Conservation (phyloP, 2,113 vertebrate species). For the Gopherus flavomarginatus region DNA sequence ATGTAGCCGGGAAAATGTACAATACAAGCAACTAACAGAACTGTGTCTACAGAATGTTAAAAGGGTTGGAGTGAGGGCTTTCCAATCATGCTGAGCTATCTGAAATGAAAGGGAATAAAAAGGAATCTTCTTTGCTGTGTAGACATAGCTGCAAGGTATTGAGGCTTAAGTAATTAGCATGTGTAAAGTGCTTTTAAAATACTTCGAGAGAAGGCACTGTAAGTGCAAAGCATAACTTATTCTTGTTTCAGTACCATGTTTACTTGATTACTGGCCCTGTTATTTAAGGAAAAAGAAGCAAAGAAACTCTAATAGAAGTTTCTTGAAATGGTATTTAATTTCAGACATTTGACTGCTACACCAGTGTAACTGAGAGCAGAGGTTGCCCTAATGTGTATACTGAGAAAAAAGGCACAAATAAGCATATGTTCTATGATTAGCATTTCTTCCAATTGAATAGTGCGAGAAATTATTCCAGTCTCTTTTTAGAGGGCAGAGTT, state of each 20-base stretch:
- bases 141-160: background rate
- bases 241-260: background rate
- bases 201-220: background rate
- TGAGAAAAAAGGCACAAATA: background rate
- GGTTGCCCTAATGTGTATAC: background rate
- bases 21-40: background rate
- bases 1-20: background rate
- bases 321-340: background rate
- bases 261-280: background rate
- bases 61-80: background rate
- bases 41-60: constrained; percentile 29
- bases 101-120: constrained; percentile 4
- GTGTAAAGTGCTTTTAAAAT: background rate
- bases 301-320: background rate
- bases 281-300: background rate
- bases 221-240: background rate
- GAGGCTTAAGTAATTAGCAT: background rate
- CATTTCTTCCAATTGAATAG: background rate
- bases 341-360: background rate
- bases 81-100: background rate
- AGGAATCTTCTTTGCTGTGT: background rate
- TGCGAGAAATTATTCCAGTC: background rate
- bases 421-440: background rate
- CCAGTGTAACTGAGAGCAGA: background rate
- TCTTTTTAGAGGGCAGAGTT: background rate